Conservation (phyloP, 2,797 vertebrate species). For the Sphaeramia orbicularis region DNA sequence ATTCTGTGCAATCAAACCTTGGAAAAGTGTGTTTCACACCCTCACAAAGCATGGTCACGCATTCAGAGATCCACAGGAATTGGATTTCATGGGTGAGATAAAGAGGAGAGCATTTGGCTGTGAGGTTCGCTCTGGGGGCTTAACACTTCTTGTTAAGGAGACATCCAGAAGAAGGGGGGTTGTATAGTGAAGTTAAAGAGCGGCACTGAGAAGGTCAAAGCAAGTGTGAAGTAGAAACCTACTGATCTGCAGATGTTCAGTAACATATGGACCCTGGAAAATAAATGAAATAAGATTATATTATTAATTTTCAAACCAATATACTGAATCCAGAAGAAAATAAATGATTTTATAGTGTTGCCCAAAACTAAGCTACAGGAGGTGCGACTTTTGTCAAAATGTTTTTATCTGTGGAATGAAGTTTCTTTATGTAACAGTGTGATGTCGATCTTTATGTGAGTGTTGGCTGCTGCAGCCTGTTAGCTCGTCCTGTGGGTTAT, state of each 20-base stretch:
- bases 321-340: background rate
- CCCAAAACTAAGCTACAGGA: slow-evolving; percentile 6
- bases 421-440: slow-evolving; percentile 1
- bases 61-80: slow-evolving; percentile 56
- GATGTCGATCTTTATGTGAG: slow-evolving; percentile 27
- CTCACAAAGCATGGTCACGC: slow-evolving; percentile 54
- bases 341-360: background rate
- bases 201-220: slow-evolving; percentile 48
- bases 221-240: slow-evolving; percentile 33
- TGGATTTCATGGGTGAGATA: slow-evolving; percentile 72
- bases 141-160: slow-evolving; percentile 49
- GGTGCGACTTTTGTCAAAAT: slow-evolving; percentile 18
- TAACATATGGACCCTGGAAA: background rate
- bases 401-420: background rate
- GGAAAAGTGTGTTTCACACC: slow-evolving; percentile 55
- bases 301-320: background rate
- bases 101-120: slow-evolving; percentile 51
- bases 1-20: slow-evolving; percentile 34
- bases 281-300: background rate
- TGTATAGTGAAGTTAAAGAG: slow-evolving; percentile 31
- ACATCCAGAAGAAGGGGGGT: slow-evolving; percentile 18
- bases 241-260: background rate
- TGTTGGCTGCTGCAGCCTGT: slow-evolving; percentile 35
- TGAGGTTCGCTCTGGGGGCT: slow-evolving; percentile 49
- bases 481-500: slow-evolving; percentile 20